Conservation (phyloP, 1,140 invertebrate genomes). For the Drosophila arawakana region DNA sequence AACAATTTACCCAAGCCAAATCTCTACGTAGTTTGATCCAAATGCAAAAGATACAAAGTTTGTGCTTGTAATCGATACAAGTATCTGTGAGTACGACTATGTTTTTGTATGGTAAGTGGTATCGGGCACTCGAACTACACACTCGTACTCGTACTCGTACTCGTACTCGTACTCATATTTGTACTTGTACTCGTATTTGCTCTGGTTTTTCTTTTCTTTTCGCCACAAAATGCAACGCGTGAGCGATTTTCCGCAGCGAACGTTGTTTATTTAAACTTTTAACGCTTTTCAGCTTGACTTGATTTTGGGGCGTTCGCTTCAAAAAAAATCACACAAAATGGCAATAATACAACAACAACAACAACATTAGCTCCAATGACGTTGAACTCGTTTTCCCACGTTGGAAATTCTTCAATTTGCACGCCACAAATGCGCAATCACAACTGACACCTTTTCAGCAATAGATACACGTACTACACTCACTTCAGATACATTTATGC, state of each 20-base stretch:
- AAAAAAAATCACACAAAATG: conserved; percentile 8
- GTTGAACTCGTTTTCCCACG: conserved; percentile 77
- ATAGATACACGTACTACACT: conserved; percentile 43
- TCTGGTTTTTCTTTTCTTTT: conserved; percentile 56
- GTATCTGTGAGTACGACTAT: conserved; percentile 32
- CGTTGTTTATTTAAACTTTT: conserved; percentile 74
- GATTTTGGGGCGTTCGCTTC: conserved; percentile 64
- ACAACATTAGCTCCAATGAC: conserved; percentile 30
- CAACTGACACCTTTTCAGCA: conserved; percentile 74
- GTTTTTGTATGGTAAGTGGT: conserved; percentile 34
- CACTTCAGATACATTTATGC: conserved; percentile 31
- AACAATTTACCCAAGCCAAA: conserved; percentile 50
- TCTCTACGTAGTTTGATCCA: conserved; percentile 33
- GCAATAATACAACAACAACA: conserved; percentile 24
- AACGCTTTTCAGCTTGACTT: conserved; percentile 74
- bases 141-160: not conserved
- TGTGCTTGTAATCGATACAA: conserved; percentile 55
- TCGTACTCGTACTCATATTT: not conserved
- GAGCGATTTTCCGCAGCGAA: conserved; percentile 59
- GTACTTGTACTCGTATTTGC: conserved; percentile 29
- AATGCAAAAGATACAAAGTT: conserved; percentile 36
- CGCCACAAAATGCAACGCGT: conserved; percentile 57
- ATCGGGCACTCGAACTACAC: conserved; percentile 25
- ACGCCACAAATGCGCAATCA: conserved; percentile 73
- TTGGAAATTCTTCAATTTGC: conserved; percentile 81